Percentiles rank a stretch among this genome's conserved stretches.
Evolutionary conservation across 1,140 invertebrate genomes (phyloP).

Genomic region (Zaprionus inermis): DNA sequence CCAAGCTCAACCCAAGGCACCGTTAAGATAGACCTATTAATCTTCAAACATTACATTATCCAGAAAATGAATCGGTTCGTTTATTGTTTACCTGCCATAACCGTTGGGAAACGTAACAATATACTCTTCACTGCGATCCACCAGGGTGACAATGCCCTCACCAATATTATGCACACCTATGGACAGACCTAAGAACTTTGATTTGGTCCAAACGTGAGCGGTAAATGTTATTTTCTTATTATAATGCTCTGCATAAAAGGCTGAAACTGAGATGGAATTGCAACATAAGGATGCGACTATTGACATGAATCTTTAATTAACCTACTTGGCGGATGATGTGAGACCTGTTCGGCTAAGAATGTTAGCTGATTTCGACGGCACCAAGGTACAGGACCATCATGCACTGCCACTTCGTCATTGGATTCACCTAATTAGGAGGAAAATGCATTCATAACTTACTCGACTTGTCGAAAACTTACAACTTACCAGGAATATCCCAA

Average conservation of each 20-base stretch:
- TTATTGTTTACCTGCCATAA: slow-evolving; percentile 90
- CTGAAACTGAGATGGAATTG: slow-evolving; percentile 89
- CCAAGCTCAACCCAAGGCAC: slow-evolving; percentile 99
- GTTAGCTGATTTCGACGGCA: slow-evolving; percentile 91
- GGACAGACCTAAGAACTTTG: slow-evolving; percentile 97
- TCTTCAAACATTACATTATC: not conserved
- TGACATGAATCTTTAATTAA: slow-evolving; percentile 1
- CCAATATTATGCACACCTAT: slow-evolving; percentile 96
- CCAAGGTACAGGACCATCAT: slow-evolving; percentile 93
- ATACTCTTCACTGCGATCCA: slow-evolving; percentile 96
- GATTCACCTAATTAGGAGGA: slow-evolving; percentile 47
- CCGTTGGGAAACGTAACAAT: slow-evolving; percentile 97
- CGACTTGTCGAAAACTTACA: too few relatives aligned
- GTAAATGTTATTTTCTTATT: slow-evolving; percentile 95
- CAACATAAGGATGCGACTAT: not conserved
- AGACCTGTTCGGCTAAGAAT: slow-evolving; percentile 99
- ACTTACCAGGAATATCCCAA: slow-evolving; percentile 88
- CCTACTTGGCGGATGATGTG: slow-evolving; percentile 98
- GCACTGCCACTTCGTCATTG: slow-evolving; percentile 81
- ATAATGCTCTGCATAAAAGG: slow-evolving; percentile 98
- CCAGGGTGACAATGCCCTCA: slow-evolving; percentile 91
- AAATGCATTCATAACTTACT: not conserved
- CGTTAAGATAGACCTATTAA: slow-evolving; percentile 93
- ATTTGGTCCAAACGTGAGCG: slow-evolving; percentile 98
- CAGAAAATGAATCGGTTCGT: not conserved